phyloP scores from a whole-genome alignment of 2,113 vertebrate genomes.

The Pardalotus punctatus region DNA sequence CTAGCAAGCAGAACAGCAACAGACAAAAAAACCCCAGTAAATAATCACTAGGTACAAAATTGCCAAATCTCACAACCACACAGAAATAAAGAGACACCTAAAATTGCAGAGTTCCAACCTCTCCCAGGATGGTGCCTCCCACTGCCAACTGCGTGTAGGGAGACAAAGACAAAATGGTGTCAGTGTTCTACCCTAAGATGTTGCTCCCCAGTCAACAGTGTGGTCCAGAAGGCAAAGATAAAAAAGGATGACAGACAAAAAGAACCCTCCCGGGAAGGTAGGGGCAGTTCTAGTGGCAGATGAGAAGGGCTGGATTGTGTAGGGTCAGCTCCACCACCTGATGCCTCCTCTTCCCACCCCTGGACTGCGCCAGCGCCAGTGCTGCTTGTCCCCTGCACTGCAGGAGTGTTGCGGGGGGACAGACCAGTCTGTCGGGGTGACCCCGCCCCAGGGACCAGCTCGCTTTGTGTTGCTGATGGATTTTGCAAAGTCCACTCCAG shows the following conservation, averaged over 20 bases:
- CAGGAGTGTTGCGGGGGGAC: neutral
- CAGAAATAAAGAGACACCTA: neutral
- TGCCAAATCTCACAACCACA: neutral
- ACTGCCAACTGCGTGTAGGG: neutral
- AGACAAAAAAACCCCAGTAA: neutral
- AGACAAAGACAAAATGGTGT: neutral
- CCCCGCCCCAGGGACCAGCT: neutral
- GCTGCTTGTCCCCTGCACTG: neutral
- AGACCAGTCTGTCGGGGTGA: neutral
- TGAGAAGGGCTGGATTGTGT: neutral
- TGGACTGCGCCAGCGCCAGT: too few species aligned
- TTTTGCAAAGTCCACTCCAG: neutral
- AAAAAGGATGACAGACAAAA: neutral
- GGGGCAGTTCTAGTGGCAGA: neutral
- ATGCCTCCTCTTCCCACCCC: too few species aligned
- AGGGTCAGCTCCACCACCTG: neutral
- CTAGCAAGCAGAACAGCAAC: neutral
- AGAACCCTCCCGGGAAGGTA: neutral
- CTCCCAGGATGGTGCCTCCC: too few species aligned
- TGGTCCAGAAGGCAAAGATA: neutral
- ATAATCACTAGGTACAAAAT: neutral
- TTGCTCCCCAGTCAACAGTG: neutral
- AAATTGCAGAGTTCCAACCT: neutral
- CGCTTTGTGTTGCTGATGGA: accelerated
- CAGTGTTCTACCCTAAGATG: neutral